phyloP scores from a whole-genome alignment of 2,113 vertebrate genomes.

The Cromileptes altivelis region DNA sequence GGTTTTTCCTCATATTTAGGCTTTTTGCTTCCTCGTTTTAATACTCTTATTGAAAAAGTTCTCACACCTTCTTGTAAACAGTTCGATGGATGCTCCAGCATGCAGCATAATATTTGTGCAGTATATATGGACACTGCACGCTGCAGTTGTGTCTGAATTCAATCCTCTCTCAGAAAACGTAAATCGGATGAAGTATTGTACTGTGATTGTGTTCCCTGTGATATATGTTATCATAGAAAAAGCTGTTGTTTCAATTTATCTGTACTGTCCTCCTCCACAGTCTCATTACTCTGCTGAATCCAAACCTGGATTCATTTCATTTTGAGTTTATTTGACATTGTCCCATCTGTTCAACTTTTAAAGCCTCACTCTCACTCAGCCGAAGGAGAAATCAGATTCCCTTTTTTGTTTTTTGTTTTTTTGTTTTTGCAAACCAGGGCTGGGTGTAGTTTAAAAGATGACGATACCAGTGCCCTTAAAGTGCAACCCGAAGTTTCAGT shows the following conservation, averaged over 20 bases:
- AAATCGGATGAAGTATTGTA: not conserved
- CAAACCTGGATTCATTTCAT: not conserved
- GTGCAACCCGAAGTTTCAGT: no score
- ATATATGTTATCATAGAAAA: slow-evolving; percentile 10
- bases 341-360: not conserved
- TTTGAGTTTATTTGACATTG: not conserved
- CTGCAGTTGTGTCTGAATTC: not conserved
- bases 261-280: not conserved
- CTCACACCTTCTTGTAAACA: slow-evolving; percentile 13
- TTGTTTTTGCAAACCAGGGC: not conserved
- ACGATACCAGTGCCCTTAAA: no score
- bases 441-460: no score
- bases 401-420: not conserved
- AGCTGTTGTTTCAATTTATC: not conserved
- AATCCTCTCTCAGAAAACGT: not conserved
- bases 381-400: not conserved
- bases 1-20: not conserved
- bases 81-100: slow-evolving; percentile 10
- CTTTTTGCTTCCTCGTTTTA: slow-evolving; percentile 11
- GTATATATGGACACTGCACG: not conserved
- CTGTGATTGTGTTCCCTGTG: not conserved
- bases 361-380: not conserved
- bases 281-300: not conserved
- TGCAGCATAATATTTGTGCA: not conserved
- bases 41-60: slow-evolving; percentile 25